Evolutionary conservation across 2,888 invertebrate genomes (phyloP), one percentile per base, ranked within the genome.

Genomic region (Drosophila tanythrix): DNA sequence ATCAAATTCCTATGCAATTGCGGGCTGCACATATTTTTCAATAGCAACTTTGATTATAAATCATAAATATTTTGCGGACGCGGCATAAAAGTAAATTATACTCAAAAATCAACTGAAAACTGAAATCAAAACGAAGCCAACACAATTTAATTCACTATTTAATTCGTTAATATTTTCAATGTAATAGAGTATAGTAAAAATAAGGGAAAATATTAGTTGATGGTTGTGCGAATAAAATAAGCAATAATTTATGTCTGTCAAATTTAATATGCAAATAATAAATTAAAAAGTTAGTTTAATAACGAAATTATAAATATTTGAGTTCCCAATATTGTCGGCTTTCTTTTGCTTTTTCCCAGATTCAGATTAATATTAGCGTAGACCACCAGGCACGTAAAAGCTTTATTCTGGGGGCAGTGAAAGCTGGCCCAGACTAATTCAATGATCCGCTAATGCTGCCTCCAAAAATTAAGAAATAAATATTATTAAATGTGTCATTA

Each of bases 401-500:
- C 51, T 53, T 50, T 56, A 27, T 51, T 60, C 81, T 74, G 31
- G 46, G 48, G 82, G 76, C 85, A 61, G 85, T 75, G 88, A 85
- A 84, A 85, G 88, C 77, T 31, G 53, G 11, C 40, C 6, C 15
- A 21, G 43, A 57, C 61, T 56, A 67, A 56, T 57, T 55, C 52
- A 57, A 21, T 62, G 67, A 74, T 69, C 77, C 71, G 77, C 70
- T 82, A 82, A 73, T 72, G 65, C 57, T 53, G 74, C 36, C 33
- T 55, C 60, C 48, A 76, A 74, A 83, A 82, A 84, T 87, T 79
- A 71, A 81, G 80, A 82, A 82, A 85, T 84, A 79, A 73, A 78
- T 81, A 81, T 84, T 88, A 88, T 85, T 79, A 84, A 77, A 76
- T 72, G 65, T 67, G 74, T 61, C 81, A 82, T 85, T 88, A 88